These are phyloP conservation scores for Spea multiplicata DNA, from an alignment of 2,113 vertebrate genomes.

Conservation along the genomic window DNA sequence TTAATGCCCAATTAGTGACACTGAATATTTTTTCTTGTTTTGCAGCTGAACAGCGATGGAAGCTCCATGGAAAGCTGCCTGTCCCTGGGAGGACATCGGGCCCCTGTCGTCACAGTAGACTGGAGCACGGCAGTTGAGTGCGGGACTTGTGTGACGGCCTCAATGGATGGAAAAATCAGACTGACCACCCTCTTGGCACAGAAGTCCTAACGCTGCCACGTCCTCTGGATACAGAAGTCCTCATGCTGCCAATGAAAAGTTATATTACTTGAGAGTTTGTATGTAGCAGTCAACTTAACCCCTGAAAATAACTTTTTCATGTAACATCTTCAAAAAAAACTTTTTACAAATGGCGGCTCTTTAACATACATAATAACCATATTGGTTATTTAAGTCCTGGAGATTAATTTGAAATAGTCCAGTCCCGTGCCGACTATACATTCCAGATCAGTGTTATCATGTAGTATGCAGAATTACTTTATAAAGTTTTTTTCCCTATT, in stretches of 20 bases:
- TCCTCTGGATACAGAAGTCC: constrained; percentile 29
- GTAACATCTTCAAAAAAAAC: too few species aligned
- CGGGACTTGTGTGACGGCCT: constrained; percentile 92
- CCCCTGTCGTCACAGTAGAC: constrained; percentile 92
- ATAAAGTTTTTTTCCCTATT: too few species aligned
- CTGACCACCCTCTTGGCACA: constrained; percentile 93
- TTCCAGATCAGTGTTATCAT: too few species aligned
- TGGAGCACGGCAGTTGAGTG: constrained; percentile 97
- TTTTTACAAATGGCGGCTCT: too few species aligned
- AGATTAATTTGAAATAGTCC: too few species aligned
- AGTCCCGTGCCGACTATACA: too few species aligned
- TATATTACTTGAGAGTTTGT: not conserved
- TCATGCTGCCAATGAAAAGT: not conserved
- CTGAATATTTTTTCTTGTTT: constrained; percentile 23
- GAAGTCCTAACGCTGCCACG: constrained; percentile 62
- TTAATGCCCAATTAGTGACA: not conserved
- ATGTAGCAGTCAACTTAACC: not conserved
- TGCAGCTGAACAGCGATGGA: constrained; percentile 80
- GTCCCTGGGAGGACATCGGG: constrained; percentile 87
- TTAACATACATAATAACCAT: too few species aligned
- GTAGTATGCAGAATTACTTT: too few species aligned
- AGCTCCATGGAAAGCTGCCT: constrained; percentile 81
- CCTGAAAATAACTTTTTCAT: too few species aligned
- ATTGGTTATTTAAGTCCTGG: too few species aligned
- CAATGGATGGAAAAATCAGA: constrained; percentile 97